phyloP scores from a whole-genome alignment of 1,140 invertebrate species.

The Pectinophora gossypiella region DNA sequence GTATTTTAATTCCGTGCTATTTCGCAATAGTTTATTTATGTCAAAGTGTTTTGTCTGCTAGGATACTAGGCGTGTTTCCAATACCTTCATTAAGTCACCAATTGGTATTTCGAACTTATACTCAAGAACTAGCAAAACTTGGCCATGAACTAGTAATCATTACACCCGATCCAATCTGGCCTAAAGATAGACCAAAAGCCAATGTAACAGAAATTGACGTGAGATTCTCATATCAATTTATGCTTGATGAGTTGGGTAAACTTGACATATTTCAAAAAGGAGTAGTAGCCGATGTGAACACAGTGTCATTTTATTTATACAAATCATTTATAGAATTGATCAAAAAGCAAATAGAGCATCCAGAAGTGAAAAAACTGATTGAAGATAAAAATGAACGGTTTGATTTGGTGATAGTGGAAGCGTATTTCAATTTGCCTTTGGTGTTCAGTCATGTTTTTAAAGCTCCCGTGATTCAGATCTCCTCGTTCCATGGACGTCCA shows the following conservation, averaged over 20 bases:
- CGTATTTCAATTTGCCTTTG: constrained; percentile 17
- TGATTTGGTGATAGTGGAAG: constrained; percentile 51
- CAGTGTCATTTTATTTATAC: background rate
- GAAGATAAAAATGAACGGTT: constrained; percentile 29
- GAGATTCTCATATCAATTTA: background rate
- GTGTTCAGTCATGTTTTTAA: constrained; percentile 53
- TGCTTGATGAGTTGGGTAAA: background rate
- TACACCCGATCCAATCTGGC: constrained; percentile 39
- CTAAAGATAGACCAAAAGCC: constrained; percentile 22
- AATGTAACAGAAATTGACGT: constrained; percentile 40
- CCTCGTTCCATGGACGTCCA: constrained; percentile 34
- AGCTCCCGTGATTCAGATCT: constrained; percentile 56
- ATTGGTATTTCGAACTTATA: constrained; percentile 61
- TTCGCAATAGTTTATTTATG: too few species aligned
- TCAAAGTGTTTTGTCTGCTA: constrained; percentile 29
- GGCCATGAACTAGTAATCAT: constrained; percentile 68
- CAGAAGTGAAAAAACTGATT: constrained; percentile 38
- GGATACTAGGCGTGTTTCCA: constrained; percentile 70
- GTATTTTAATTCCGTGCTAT: too few species aligned
- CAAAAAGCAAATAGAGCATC: constrained; percentile 31
- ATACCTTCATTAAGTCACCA: constrained; percentile 75
- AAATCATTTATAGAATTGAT: constrained; percentile 21
- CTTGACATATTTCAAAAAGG: background rate
- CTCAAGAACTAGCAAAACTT: constrained; percentile 50
- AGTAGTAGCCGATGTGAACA: background rate